Evolutionary conservation across 1,140 invertebrate genomes (phyloP).

Genomic region (Thaumetopoea pityocampa): DNA sequence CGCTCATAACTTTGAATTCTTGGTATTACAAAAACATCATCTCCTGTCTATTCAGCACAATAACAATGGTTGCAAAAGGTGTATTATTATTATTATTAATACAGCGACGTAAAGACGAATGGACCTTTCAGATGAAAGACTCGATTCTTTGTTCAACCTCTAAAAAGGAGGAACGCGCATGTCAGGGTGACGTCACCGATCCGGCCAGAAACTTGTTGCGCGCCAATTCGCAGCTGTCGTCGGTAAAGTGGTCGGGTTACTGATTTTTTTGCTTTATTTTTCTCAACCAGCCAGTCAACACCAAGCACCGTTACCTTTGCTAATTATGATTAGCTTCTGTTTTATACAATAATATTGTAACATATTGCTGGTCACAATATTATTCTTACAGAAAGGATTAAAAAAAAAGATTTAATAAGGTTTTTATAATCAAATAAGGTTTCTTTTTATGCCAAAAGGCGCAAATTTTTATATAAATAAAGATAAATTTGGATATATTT

Average conservation of each 20-base stretch:
- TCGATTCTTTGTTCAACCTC: slow-evolving; percentile 50
- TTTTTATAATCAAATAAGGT: too few relatives aligned
- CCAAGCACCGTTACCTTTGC: slow-evolving; percentile 61
- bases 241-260: slow-evolving; percentile 49
- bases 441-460: too few relatives aligned
- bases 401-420: too few relatives aligned
- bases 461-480: too few relatives aligned
- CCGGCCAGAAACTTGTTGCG: slow-evolving; percentile 63
- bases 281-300: slow-evolving; percentile 43
- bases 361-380: too few relatives aligned
- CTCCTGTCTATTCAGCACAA: slow-evolving; percentile 13
- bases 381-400: too few relatives aligned
- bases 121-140: slow-evolving; percentile 37
- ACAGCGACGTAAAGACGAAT: slow-evolving; percentile 54
- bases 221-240: slow-evolving; percentile 70
- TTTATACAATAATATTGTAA: slow-evolving; percentile 22
- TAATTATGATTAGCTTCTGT: slow-evolving; percentile 39
- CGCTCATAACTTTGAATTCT: background rate
- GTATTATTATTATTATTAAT: slow-evolving; percentile 39
- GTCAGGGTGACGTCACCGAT: slow-evolving; percentile 65
- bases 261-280: slow-evolving; percentile 50
- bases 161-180: slow-evolving; percentile 54
- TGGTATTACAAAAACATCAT: slow-evolving; percentile 1
- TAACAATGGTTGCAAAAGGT: slow-evolving; percentile 30
- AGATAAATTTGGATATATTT: too few relatives aligned